Evolutionary conservation across 2,113 vertebrate genomes (phyloP).

Genomic region (Cryptotis parvus): DNA sequence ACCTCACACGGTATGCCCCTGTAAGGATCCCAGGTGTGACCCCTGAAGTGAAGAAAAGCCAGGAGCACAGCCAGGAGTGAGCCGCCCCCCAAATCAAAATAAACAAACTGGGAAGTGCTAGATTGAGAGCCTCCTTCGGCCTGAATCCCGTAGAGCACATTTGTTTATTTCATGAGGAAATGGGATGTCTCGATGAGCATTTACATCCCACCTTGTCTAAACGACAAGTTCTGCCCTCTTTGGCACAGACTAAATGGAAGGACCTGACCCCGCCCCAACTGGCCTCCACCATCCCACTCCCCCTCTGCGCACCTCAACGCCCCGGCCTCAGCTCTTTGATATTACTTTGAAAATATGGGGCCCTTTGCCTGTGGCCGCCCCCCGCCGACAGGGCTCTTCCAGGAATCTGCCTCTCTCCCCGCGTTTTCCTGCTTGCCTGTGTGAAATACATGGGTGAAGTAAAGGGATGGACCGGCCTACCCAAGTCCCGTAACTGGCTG

Average conservation of each 20-base stretch:
- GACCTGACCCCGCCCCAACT: not conserved
- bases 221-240: not conserved
- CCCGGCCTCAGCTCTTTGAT: not conserved
- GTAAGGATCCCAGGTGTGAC: no score
- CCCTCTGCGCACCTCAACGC: not conserved
- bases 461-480: not conserved
- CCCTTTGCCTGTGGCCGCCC: not conserved
- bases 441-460: not conserved
- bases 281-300: no score
- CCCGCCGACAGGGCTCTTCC: not conserved
- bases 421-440: not conserved
- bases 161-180: not conserved
- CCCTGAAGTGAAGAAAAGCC: no score
- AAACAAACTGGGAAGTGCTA: not conserved
- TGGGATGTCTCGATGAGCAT: not conserved
- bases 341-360: rapidly evolving
- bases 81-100: no score
- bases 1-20: no score
- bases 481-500: not conserved
- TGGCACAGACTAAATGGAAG: not conserved
- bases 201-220: not conserved
- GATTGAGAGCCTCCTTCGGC: not conserved
- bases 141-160: not conserved
- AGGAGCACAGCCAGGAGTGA: no score
- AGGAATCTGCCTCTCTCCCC: not conserved